These are phyloP conservation scores for Cathartes aura DNA, from an alignment of 2,113 vertebrate species.

Conservation along the genomic window DNA sequence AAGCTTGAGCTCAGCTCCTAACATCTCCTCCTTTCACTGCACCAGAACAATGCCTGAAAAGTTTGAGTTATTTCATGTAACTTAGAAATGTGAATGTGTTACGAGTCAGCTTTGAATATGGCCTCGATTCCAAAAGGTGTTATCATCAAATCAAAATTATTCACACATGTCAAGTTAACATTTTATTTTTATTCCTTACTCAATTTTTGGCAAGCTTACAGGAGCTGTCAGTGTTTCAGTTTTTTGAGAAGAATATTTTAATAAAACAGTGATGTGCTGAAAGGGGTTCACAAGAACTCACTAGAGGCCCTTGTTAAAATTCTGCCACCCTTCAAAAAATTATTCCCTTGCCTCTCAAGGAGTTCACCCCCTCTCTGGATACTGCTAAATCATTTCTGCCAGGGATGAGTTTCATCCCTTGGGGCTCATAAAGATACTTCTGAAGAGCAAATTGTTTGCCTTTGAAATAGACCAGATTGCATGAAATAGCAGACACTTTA, in stretches of 20 bases:
- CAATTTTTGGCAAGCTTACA: conserved; percentile 77
- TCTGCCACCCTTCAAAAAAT: conserved; percentile 77
- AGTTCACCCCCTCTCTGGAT: conserved; percentile 70
- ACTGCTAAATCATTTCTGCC: conserved; percentile 74
- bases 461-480: conserved; percentile 75
- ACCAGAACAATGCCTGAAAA: conserved; percentile 64
- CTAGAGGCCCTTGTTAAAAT: conserved; percentile 75
- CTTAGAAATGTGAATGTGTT: conserved; percentile 73
- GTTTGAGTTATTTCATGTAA: conserved; percentile 72
- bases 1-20: neutral
- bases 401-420: conserved; percentile 72
- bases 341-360: conserved; percentile 70
- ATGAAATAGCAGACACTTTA: conserved; percentile 72
- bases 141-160: conserved; percentile 79
- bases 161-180: conserved; percentile 76
- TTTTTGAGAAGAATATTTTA: conserved; percentile 74
- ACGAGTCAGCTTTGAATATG: conserved; percentile 73
- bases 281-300: conserved; percentile 74
- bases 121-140: conserved; percentile 74
- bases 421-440: conserved; percentile 67
- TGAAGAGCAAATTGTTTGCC: conserved; percentile 73
- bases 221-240: conserved; percentile 73
- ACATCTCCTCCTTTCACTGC: neutral
- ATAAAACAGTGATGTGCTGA: conserved; percentile 74
- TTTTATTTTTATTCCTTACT: conserved; percentile 78